Evolutionary conservation across 35 echinoderm and acorn worm species (phyloP).

Genomic region (Strongylocentrotus purpuratus): DNA sequence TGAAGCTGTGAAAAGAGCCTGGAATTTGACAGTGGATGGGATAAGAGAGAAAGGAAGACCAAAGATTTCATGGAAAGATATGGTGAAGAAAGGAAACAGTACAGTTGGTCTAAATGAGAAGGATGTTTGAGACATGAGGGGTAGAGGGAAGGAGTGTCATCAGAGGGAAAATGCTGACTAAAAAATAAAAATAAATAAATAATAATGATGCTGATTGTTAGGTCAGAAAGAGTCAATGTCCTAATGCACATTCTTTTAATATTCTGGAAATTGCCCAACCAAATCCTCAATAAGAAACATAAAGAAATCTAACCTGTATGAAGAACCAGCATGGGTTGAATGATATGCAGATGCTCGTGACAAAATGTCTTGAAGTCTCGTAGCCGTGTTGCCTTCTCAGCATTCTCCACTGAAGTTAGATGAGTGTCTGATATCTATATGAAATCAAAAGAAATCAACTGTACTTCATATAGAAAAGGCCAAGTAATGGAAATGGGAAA

Average conservation of each 20-base stretch:
- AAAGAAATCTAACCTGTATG: slow-evolving; percentile 67
- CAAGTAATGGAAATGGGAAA: neutral
- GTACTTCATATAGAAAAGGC: neutral
- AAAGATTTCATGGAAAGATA: no score
- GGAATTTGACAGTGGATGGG: no score
- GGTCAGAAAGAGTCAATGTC: neutral
- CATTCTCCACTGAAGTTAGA: slow-evolving; percentile 81
- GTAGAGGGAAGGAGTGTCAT: no score
- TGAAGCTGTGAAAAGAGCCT: no score
- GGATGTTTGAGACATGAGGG: no score
- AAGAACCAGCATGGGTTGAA: slow-evolving; percentile 78
- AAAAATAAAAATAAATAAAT: no score
- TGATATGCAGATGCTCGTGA: slow-evolving; percentile 76
- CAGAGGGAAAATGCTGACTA: no score
- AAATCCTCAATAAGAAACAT: neutral
- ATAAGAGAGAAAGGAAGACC: no score
- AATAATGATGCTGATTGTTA: neutral
- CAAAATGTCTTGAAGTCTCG: slow-evolving; percentile 85
- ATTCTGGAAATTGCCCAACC: neutral
- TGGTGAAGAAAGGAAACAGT: no score
- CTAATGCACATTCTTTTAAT: no score
- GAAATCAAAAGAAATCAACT: neutral
- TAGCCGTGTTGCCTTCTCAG: slow-evolving; percentile 55
- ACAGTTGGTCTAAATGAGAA: no score
- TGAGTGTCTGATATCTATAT: slow-evolving; percentile 96